Evolutionary conservation across 1,140 invertebrate genomes (phyloP), one percentile per base, ranked within the genome.

Genomic region (Ceratosolen fusciceps): DNA sequence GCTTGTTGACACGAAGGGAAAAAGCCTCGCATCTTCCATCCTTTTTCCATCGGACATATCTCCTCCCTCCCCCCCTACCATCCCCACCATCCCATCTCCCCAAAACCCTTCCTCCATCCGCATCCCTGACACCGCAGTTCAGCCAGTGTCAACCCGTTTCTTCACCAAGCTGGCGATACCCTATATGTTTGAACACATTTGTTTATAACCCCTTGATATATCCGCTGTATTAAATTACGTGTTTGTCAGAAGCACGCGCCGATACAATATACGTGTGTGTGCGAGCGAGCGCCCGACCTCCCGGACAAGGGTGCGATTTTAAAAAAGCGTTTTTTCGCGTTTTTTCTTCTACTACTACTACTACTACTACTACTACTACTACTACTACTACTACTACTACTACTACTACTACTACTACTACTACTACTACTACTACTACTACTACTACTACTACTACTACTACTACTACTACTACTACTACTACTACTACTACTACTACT

Each of bases 141-240:
- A 19, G 14, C 49, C 79, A 74, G 80, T 43, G 12, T 43, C 12
- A 43, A 43, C 39, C 39, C 39, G 39, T 43, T 43, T 12, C 39
- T 43, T 43, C 12, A 12, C 5, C 39, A 12, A 43, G 5, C 12
- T 43, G 39, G 79, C 81, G 87, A 87, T 86, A 88, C 85, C 85
- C 87, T 88, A 88, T 87, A 88, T 89, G 87, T 90, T 90, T 90
- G 85, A 89, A 90, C 88, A 90, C 86, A 88, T 89, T 90, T 90
- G 87, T 88, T 88, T 88, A 90, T 88, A 88, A 88, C 87, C 87
- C 86, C 85, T 87, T 87, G 83, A 83, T 85, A 82, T 82, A 82
- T 83, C 82, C 82, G 75, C 81, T 78, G 85, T 85, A 88, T 88
- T 81, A 77, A 83, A 83, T 88, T 88, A 88, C 87, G 78, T 70